Base-by-base conservation (phyloP, 2,888 invertebrate genomes). In the Xylota segnis region DNA sequence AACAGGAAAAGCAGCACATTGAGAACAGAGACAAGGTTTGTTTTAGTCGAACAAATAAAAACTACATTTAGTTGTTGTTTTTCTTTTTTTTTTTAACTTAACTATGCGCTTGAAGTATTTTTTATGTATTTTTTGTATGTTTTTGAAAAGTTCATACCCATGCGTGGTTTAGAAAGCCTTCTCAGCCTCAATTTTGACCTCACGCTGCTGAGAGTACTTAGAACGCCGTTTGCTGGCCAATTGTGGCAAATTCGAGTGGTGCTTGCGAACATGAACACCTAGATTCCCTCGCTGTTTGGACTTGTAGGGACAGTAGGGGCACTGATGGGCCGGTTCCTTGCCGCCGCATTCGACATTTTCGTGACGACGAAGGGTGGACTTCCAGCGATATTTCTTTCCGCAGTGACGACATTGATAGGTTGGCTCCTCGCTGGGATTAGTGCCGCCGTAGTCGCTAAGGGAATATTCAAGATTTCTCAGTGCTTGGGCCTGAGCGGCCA, bases 321-420 rank as follows among this genome's bases (percentile, higher is more conserved):
- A 96, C 89, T 96, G 95, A 92, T 96, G 96, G 70, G 95, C 94
- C 0, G 96, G 96, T 87, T 96, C 95, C 91, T 96, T 96, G 87
- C 96, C 96, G 40, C 96, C 95, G 91, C 96, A 96, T 92, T 96
- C 96, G 76, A 96, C 96, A 93, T 95, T 95, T 92, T 96, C 96
- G 93, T 96, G 96, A 10, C 96, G 94, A 34, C 96, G 94, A 93
- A 96, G 94, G 65, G 96, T 96, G 78, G 96, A 96, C 92, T 96
- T 97, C 96, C 96, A 97, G 89, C 96, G 94, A 92, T 97, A 97
- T 87, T 95, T 94, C 92, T 96, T 96, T 83, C 96, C 96, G 92
- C 97, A 97, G 90, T 96, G 96, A 34, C 96, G 94, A 90, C 96
- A 96, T 90, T 92, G 88, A 83, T 89, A 91, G 0, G 90, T 89